Base-by-base conservation (phyloP, 2,113 vertebrate genomes). In the Rhegmatorhina hoffmannsi region DNA sequence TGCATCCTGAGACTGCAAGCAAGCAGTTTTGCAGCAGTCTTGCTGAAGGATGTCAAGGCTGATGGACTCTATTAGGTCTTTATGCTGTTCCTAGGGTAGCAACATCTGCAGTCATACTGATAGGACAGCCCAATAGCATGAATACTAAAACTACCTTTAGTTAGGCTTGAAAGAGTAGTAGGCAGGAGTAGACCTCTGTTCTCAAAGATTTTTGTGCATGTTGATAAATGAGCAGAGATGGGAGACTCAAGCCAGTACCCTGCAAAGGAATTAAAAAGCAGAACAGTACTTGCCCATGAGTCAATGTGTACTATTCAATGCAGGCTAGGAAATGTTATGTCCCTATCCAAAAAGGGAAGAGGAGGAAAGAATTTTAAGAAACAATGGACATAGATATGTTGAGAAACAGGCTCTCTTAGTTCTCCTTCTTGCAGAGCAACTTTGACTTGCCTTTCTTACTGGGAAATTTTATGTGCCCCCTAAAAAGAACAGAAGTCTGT, bases 261-360 rank as follows among this genome's bases (percentile, higher is more conserved):
- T 43, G 9, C 17, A 4, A 47, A 68, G 18, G 36, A 36, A 49
- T 21, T 23, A 21, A 80, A 63, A 60, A 56, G 19, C 33, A 66
- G 21, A 76, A 13, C 10, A 76, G 14, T 43, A 11, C 62, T 21
- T 92, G 59, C 26, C 15, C 9, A 18, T 26, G 33, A 63, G 11
- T 33, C 16, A 21, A 1, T 1, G 1, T 3, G 6, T 26, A 3
- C 9, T 49, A 4, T 17, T 53, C 33, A 13, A 6, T n/a, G 17
- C 40, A 47, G 43, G 17, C 4, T 29, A 31, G 52, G 66, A 67
- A 38, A 44, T 31, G 36, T 31, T 44, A 1, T 24, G 13, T 83
- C 26, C 21, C 44, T 49, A 18, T 19, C 24, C 17, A 44, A 46
- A 88, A 83, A 33, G 9, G 15, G 5, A 28, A 40, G 14, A 72